Base-by-base conservation (phyloP, 2,888 invertebrate species). In the Creontiades dilutus region DNA sequence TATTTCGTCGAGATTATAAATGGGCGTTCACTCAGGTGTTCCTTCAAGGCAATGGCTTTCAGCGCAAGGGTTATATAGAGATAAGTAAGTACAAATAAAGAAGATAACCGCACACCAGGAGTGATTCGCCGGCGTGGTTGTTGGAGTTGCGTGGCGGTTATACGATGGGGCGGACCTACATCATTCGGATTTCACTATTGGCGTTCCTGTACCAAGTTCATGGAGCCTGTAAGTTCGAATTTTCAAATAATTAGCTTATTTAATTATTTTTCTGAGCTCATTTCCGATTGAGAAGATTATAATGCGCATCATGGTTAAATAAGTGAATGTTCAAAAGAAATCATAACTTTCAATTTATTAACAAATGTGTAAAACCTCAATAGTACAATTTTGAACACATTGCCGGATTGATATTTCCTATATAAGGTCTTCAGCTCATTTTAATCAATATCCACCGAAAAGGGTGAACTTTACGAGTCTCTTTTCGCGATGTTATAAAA, bases 51-150 rank as follows among this genome's bases (percentile, higher is more conserved):
- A 57, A 85, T 37, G 85, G 85, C 57, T 85, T 85, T 85, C 55
- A 55, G 27, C 85, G 61, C 85, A 37, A 52, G 57, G 55, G 57
- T n/a, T 55, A 61, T 37, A 57, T 37, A 57, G 85, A 85, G 85
- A 85, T 85, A 85, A 85, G 85, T 85, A 85, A 55, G 61, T 37
- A n/a, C 85, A 85, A 85, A 85, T 85, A 85, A 78, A 37, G 78
- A 47, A 85, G 85, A 85, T 85, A 85, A 85, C 85, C 57, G 55
- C 55, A 55, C 5, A 82, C 16, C 84, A 84, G 37, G 37, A 37
- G 46, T 28, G 85, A n/a, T 12, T n/a, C 37, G n/a, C 85, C 61
- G 27, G 57, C 48, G n/a, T 57, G 27, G 19, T n/a, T 55, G 19
- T n/a, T 55, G 57, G 55, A 61, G 85, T 55, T 61, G 55, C 16